Evolutionary conservation across 2,888 invertebrate genomes (phyloP).

Genomic region (Scaptodrosophila latifasciaeformis): DNA sequence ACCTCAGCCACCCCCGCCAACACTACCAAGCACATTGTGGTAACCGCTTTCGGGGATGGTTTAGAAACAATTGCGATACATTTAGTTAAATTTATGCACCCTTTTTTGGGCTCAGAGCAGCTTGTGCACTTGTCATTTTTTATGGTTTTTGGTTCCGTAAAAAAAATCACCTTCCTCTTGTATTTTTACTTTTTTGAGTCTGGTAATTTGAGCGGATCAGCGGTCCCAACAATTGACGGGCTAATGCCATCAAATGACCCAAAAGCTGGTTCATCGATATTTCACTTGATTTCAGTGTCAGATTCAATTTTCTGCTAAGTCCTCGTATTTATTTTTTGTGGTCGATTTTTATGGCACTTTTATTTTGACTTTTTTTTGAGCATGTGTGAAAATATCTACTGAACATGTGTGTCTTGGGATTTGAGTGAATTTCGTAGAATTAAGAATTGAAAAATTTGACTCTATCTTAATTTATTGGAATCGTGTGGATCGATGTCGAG

Average conservation of each 20-base stretch:
- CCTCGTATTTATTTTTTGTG: slow-evolving; percentile 5
- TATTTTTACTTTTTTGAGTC: no score
- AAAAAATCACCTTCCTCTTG: slow-evolving; percentile 15
- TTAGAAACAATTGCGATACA: slow-evolving; percentile 65
- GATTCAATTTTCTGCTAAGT: slow-evolving; percentile 52
- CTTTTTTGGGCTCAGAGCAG: slow-evolving; percentile 31
- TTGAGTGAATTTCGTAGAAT: no score
- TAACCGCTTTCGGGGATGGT: slow-evolving; percentile 25
- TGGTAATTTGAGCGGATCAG: slow-evolving; percentile 49
- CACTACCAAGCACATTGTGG: slow-evolving; percentile 16
- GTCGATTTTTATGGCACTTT: slow-evolving; percentile 7
- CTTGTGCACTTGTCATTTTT: slow-evolving; percentile 56
- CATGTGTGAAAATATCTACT: no score
- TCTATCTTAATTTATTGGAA: no score
- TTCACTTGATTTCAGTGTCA: slow-evolving; percentile 59
- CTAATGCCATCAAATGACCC: slow-evolving; percentile 59
- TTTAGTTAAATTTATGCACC: slow-evolving; percentile 63
- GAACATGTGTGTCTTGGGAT: no score
- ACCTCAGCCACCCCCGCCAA: no score
- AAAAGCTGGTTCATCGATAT: slow-evolving; percentile 53
- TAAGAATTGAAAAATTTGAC: no score
- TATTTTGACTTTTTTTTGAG: background rate
- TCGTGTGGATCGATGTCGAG: no score
- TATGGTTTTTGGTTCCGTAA: slow-evolving; percentile 20
- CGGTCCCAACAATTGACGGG: slow-evolving; percentile 25